These are phyloP conservation scores for Machimus atricapillus DNA, from an alignment of 2,888 invertebrate species.

Conservation along the genomic window DNA sequence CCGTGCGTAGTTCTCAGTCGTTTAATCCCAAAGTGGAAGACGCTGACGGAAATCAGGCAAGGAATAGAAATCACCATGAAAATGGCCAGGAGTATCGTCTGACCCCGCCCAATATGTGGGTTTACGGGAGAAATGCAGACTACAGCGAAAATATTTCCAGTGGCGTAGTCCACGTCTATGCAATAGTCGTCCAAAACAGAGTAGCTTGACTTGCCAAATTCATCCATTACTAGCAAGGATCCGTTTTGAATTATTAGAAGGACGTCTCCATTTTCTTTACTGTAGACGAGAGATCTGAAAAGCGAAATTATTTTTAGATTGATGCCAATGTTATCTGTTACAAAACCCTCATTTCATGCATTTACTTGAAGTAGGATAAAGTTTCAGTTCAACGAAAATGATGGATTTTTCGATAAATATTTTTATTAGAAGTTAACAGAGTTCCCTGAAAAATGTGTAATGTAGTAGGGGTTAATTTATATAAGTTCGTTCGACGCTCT, in stretches of 20 bases:
- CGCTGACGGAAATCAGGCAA: conserved; percentile 55
- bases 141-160: conserved; percentile 56
- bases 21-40: conserved; percentile 55
- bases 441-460: too few species aligned
- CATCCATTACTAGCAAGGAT: conserved; percentile 56
- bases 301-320: not conserved
- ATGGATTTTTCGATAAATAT: too few species aligned
- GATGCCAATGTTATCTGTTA: not conserved
- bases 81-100: conserved; percentile 55
- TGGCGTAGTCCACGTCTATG: conserved; percentile 55
- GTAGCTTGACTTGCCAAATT: conserved; percentile 55
- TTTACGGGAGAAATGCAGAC: conserved; percentile 57
- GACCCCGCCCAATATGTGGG: conserved; percentile 53
- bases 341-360: too few species aligned
- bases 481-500: too few species aligned
- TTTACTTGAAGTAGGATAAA: too few species aligned
- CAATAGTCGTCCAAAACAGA: conserved; percentile 57
- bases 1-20: conserved; percentile 58
- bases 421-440: too few species aligned
- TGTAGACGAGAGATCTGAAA: conserved; percentile 51
- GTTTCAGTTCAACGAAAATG: too few species aligned
- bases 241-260: conserved; percentile 59
- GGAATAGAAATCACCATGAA: conserved; percentile 60
- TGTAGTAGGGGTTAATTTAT: too few species aligned
- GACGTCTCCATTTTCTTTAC: conserved; percentile 53